These are phyloP conservation scores for Psilopsiagon aymara DNA, from an alignment of 2,113 vertebrate genomes.

Conservation along the genomic window DNA sequence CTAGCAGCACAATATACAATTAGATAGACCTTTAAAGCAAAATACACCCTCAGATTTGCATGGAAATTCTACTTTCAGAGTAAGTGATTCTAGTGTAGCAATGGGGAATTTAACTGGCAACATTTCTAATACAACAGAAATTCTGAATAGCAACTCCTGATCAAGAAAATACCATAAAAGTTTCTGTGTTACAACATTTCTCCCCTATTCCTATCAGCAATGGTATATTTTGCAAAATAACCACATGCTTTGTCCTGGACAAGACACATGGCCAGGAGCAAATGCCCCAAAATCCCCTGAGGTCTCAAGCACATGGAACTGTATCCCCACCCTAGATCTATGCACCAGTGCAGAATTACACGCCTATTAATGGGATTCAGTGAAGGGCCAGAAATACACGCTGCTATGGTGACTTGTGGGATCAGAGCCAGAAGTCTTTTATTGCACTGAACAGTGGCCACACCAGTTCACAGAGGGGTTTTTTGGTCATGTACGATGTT, in stretches of 20 bases:
- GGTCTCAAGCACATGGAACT: background rate
- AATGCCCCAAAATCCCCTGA: rapidly evolving
- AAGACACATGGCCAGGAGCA: background rate
- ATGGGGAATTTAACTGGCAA: background rate
- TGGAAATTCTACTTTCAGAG: background rate
- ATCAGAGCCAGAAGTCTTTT: background rate
- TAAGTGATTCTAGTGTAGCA: background rate
- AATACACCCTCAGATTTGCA: background rate
- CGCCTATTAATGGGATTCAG: rapidly evolving
- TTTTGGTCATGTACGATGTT: background rate
- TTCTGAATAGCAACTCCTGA: background rate
- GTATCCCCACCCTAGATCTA: background rate
- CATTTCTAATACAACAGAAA: background rate
- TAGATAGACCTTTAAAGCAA: background rate
- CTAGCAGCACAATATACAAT: background rate
- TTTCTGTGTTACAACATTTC: background rate
- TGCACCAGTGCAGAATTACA: background rate
- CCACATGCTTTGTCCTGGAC: background rate
- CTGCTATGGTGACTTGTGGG: background rate
- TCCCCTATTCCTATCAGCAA: background rate
- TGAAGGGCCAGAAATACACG: background rate
- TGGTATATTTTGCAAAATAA: background rate
- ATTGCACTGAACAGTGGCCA: background rate
- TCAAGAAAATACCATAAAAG: background rate
- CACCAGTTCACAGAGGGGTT: background rate